Base-by-base conservation (phyloP, 2,797 vertebrate species). In the Manis crassicaudata region DNA sequence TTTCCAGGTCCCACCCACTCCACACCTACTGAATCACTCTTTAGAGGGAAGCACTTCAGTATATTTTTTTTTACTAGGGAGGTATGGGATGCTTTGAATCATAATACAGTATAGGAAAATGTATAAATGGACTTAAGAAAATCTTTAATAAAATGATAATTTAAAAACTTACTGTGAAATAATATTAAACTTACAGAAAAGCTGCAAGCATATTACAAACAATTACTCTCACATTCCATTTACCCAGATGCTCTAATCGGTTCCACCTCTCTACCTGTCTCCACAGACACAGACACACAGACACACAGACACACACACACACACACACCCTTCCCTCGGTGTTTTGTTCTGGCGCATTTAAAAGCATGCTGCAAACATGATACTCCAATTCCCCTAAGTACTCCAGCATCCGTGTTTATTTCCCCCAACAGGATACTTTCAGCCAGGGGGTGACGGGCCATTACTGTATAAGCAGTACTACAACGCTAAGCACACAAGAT, bases 91-190 rank as follows among this genome's bases (percentile, higher is more conserved):
- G 81, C 10, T 54, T 4, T 86, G 29, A 65, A 92, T 92, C 76
- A 82, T 7, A 84, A 81, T 62, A 76, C 6, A 81, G 35, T 79
- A 94, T 25, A 79, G 58, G 9, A 93, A 87, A 95, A 63, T 2
- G 1, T 27, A 87, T 52, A 91, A 17, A 62, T 50, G 35, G 20
- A 18, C 18, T 40, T 16, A 72, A 77, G n/a, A 54, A 75, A 90
- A 90, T 90, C 32, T 90, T 92, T 86, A 92, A 87, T 90, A 90
- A 79, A 87, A 85, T 80, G 17, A 68, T 29, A 84, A 90, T 63
- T 56, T 50, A 35, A 9, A 83, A 84, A 72, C 32, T 79, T 83
- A 81, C 63, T 91, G 67, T 84, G 70, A 88, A 93, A 90, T 60
- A 68, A n/a, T 62, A 72, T 50, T 79, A 84, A 92, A 85, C 37